A percentile compares a stretch with the other conserved stretches of the same genome.
Evolutionary conservation across 2,888 invertebrate species (phyloP).

Genomic region (Ichneumoninae sp.): DNA sequence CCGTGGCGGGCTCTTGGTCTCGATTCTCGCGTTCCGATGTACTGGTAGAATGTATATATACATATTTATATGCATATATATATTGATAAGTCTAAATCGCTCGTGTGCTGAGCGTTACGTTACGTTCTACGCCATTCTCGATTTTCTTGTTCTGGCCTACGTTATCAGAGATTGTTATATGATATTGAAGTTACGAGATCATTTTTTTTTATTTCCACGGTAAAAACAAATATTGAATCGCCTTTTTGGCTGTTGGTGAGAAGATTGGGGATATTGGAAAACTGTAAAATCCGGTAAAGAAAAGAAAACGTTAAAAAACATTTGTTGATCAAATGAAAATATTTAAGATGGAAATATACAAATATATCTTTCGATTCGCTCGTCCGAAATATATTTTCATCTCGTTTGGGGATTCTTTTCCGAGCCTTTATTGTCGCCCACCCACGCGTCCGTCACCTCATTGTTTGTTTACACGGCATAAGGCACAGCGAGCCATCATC

Average conservation of each 20-base stretch:
- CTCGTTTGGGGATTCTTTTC: neutral
- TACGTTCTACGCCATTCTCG: slow-evolving; percentile 10
- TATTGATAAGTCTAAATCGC: neutral
- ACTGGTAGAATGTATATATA: neutral
- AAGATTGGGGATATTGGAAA: neutral
- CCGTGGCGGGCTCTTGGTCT: slow-evolving; percentile 38
- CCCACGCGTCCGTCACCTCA: slow-evolving; percentile 58
- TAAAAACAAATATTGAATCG: neutral
- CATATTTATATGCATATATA: neutral
- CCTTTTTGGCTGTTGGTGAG: neutral
- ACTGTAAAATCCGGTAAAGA: neutral
- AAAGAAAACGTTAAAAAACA: neutral
- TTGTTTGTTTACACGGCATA: slow-evolving; percentile 77
- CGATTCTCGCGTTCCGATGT: slow-evolving; percentile 28
- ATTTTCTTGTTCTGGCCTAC: neutral
- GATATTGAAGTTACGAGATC: neutral
- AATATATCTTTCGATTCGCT: neutral
- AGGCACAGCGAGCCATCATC: slow-evolving; percentile 40
- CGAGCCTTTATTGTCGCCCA: slow-evolving; percentile 4
- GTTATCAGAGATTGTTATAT: neutral
- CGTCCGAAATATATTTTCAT: neutral
- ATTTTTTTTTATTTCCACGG: neutral
- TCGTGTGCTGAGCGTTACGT: slow-evolving; percentile 17
- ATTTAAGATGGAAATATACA: neutral
- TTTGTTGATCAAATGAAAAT: neutral